phyloP scores from a whole-genome alignment of 35 echinoderm and acorn worm species.

The Heliocidaris tuberculata region DNA sequence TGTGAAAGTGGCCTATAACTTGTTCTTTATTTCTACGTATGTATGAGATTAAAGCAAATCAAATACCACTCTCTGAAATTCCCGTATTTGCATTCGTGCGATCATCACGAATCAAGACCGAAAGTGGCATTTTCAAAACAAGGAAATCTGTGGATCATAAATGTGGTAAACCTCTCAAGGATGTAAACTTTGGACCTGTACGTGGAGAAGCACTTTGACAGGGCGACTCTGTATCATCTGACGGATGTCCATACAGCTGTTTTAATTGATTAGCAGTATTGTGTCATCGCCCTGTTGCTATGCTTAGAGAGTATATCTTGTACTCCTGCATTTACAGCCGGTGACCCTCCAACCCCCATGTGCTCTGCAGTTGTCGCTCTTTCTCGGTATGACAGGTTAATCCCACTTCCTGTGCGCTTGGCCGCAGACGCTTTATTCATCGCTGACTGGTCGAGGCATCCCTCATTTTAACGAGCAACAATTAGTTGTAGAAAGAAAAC shows the following conservation, averaged over 20 bases:
- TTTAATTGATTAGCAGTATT: neutral
- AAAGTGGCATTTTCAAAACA: neutral
- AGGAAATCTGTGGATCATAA: neutral
- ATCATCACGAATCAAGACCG: neutral
- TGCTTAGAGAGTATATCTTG: neutral
- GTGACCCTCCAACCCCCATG: neutral
- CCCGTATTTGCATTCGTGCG: neutral
- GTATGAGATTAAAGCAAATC: too few species aligned
- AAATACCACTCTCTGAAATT: neutral
- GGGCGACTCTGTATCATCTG: neutral
- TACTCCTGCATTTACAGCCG: neutral
- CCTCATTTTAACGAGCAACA: neutral
- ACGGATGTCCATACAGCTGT: neutral
- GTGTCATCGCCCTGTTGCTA: slow-evolving; percentile 4
- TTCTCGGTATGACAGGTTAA: slow-evolving; percentile 26
- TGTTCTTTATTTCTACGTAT: too few species aligned
- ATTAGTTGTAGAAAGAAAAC: neutral
- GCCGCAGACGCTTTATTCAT: slow-evolving; percentile 34
- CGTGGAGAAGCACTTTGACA: neutral
- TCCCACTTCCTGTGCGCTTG: slow-evolving; percentile 44
- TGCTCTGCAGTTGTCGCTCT: neutral
- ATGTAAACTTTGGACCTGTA: neutral
- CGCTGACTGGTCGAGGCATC: slow-evolving; percentile 34
- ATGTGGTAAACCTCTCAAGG: neutral
- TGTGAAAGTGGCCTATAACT: too few species aligned